Evolutionary conservation across 1,140 invertebrate genomes (phyloP), one percentile per base, ranked within the genome.

Genomic region (Saxidomus purpurata): DNA sequence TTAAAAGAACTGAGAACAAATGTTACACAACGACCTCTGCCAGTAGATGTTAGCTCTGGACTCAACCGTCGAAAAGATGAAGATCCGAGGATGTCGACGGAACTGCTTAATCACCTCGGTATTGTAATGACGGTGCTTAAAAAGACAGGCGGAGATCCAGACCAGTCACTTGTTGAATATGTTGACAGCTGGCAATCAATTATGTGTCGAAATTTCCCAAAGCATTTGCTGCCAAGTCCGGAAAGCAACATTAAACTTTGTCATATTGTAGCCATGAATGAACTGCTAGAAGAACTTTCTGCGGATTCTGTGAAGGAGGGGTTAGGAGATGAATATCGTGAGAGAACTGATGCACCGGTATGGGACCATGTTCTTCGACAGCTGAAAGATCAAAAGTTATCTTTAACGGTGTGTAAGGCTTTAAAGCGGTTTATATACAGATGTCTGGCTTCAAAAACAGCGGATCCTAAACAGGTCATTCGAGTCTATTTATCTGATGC

Each of bases 221-320:
- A 52, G n/a, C 19, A 55, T 19, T 31, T 71, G 31, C 38, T 85
- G 4, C 82, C 82, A 49, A 85, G 67, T 71, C 82, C 69, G 6
- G 69, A 76, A 25, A 59, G 11, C 6, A 34, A 19, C n/a, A n/a
- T 87, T 2, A 40, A 40, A 36, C n/a, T 87, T 2, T 22, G 69
- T 28, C 84, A 87, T 47, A 17, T 87, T 28, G 71, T 87, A 0
- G 47, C 69, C 15, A n/a, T 87, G 36, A 63, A 43, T 55, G 84
- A 87, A 40, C 36, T 87, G 11, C 38, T 87, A 38, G 84, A 87
- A 31, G 84, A 87, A 77, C 15, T 87, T 4, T 47, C 52, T 55
- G 84, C 84, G 15, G 84, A 87, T 36, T 25, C 34, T n/a, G 47
- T 87, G 0, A 87, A 36, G 11, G 38, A 87, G 6, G 69, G 69